A percentile compares a stretch with the other conserved stretches of the same genome.
phyloP scores from a whole-genome alignment of 2,888 invertebrate genomes.

The Brenthis hecate region DNA sequence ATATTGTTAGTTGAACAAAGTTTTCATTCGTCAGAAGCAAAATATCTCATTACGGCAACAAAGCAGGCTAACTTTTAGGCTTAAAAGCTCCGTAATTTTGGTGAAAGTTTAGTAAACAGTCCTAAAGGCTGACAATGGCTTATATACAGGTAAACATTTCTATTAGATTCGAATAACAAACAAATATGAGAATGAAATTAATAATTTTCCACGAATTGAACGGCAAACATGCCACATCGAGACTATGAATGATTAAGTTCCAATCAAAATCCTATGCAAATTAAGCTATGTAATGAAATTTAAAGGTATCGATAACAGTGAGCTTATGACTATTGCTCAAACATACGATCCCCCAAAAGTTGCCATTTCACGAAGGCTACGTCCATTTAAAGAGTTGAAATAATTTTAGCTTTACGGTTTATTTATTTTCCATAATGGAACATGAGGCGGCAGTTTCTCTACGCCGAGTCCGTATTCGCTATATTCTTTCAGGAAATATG shows the following conservation, averaged over 20 bases:
- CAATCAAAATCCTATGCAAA: constrained; percentile 19
- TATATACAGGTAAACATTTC: constrained; percentile 17
- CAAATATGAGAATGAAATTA: background rate
- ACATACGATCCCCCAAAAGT: constrained; percentile 46
- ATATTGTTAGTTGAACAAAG: constrained; percentile 16
- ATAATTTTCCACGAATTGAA: constrained; percentile 12
- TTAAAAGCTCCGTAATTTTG: constrained; percentile 27
- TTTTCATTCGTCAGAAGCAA: constrained; percentile 15
- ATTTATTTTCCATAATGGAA: constrained; percentile 72
- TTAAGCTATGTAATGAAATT: constrained; percentile 20
- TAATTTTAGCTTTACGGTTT: constrained; percentile 72
- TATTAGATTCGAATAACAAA: constrained; percentile 2
- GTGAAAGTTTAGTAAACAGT: constrained; percentile 21
- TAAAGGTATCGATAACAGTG: constrained; percentile 45
- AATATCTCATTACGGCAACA: constrained; percentile 33
- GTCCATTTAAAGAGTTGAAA: constrained; percentile 70
- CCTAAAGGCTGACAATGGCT: constrained; percentile 25
- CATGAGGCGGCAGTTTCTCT: constrained; percentile 60
- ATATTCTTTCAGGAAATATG: constrained; percentile 5
- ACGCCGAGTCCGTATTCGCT: constrained; percentile 26
- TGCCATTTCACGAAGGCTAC: constrained; percentile 62
- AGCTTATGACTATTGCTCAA: constrained; percentile 59
- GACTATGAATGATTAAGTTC: constrained; percentile 20
- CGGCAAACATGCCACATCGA: constrained; percentile 1
- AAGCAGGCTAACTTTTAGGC: constrained; percentile 27